Conservation (phyloP, 2,888 invertebrate genomes). For the Coecobrya sp. region DNA sequence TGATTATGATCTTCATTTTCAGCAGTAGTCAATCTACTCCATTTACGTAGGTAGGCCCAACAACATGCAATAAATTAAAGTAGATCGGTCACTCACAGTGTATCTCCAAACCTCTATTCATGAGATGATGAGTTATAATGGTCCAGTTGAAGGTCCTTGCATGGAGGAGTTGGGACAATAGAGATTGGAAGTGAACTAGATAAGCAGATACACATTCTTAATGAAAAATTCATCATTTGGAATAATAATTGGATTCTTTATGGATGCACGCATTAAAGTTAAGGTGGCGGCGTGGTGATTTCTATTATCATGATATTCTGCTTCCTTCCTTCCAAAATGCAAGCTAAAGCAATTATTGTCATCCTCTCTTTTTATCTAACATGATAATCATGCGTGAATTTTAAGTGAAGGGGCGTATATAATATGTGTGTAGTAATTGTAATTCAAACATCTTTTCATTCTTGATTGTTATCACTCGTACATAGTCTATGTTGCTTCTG, state of each 20-base stretch:
- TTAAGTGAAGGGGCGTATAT: constrained; percentile 40
- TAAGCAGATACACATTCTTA: not conserved
- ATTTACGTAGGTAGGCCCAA: constrained; percentile 23
- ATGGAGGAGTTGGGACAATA: constrained; percentile 53
- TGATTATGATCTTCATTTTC: constrained; percentile 45
- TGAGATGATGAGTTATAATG: constrained; percentile 45
- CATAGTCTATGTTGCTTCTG: not conserved
- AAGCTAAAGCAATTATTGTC: not conserved
- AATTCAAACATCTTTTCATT: not conserved
- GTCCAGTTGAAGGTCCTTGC: constrained; percentile 35
- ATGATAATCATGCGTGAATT: constrained; percentile 48
- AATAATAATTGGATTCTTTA: constrained; percentile 7
- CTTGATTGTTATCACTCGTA: constrained; percentile 24
- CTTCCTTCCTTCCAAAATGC: constrained; percentile 33
- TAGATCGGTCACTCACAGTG: not conserved
- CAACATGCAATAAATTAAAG: constrained; percentile 4
- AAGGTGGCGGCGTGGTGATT: not conserved
- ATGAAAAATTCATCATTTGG: constrained; percentile 9
- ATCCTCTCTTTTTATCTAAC: not conserved
- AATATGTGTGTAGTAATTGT: not conserved
- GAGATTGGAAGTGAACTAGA: constrained; percentile 1
- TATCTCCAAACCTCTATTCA: constrained; percentile 24
- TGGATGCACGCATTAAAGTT: constrained; percentile 29
- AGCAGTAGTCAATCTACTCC: constrained; percentile 19
- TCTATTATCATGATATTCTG: not conserved